Base-by-base conservation (phyloP, 1,140 invertebrate species). In the Pygmarrhopalites habei region DNA sequence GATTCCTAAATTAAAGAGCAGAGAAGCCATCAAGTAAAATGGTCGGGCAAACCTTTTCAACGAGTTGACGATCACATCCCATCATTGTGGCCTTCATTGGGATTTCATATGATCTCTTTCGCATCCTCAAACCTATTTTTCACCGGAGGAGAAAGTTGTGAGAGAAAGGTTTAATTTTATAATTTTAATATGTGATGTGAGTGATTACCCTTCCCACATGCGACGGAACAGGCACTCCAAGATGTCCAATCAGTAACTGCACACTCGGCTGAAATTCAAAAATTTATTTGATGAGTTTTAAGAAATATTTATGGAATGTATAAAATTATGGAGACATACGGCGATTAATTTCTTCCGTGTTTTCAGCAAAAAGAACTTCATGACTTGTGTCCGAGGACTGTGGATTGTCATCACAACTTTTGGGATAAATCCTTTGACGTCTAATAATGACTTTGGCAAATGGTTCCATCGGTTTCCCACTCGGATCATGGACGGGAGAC, bases 401-500 rank as follows among this genome's bases (percentile, higher is more conserved):
- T 0, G 35, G 53, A 14, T 60, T 58, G 43, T 73, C 68, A 49
- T 64, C 55, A 68, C 79, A 80, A 25, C 71, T 62, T 63, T 79
- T 79, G 43, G 78, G 77, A 64, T 80, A 80, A 28, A 80, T 73
- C 15, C 78, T 55, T 66, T 79, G 79, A 26, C 77, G 63, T 2
- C 75, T 73, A 52, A 80, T 71, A 7, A 73, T 74, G 1, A 82
- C 71, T 43, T 72, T 72, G 2, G 82, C 84, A 60, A 86, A 73
- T 2, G 84, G 83, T 67, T 78, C 79, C 68, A 83, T 79, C 21
- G 75, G 74, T 30, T 72, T 62, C 2, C 80, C 79, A 1, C 66
- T 71, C 5, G 75, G 66, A 46, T 82, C 79, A 71, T 79, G 83
- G 73, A 86, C 86, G 0, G 85, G 85, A 2, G 81, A 80, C 21